phyloP scores from a whole-genome alignment of 2,797 vertebrate genomes.

The Liparis tanakae region DNA sequence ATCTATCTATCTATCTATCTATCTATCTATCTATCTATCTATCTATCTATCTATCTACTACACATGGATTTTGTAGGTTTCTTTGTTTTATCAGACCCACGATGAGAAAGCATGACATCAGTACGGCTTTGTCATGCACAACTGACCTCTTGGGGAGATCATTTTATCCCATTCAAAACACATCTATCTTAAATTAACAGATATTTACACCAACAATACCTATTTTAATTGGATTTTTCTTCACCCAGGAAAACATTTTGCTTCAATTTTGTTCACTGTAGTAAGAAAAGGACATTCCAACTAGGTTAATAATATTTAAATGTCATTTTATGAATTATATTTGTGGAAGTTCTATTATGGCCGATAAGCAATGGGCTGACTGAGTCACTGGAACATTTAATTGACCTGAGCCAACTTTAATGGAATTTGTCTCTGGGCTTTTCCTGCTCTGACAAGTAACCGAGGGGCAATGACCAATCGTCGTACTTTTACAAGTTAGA shows the following conservation, averaged over 20 bases:
- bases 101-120: not conserved
- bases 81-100: not conserved
- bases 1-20: too few relatives aligned
- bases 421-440: slow-evolving; percentile 3
- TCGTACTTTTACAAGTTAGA: too few relatives aligned
- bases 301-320: not conserved
- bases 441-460: not conserved
- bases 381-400: not conserved
- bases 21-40: too few relatives aligned
- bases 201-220: not conserved
- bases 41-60: too few relatives aligned
- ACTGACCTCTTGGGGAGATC: not conserved
- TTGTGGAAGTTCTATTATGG: not conserved
- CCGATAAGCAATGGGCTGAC: not conserved
- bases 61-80: not conserved
- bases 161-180: slow-evolving; percentile 4
- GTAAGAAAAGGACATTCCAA: not conserved
- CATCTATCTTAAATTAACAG: slow-evolving; percentile 3
- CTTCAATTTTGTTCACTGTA: slow-evolving; percentile 14
- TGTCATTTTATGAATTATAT: not conserved
- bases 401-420: not conserved
- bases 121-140: slow-evolving; percentile 15
- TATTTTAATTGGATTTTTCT: slow-evolving; percentile 5
- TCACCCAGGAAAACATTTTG: not conserved
- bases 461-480: too few relatives aligned